Evolutionary conservation across 1,140 invertebrate genomes (phyloP), one percentile per base, ranked within the genome.

Genomic region (Drosophila sucinea): DNA sequence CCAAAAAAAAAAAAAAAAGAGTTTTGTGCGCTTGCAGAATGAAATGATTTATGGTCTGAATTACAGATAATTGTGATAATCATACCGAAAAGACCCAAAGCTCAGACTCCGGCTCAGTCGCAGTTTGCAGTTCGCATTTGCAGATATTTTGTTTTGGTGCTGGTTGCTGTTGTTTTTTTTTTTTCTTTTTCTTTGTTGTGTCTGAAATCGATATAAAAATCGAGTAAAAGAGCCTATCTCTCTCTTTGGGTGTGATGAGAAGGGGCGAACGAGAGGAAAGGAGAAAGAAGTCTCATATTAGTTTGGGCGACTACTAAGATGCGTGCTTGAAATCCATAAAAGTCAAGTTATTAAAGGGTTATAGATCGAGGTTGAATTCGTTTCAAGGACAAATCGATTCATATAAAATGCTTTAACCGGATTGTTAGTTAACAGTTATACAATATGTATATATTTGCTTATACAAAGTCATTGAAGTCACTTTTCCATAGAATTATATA

Each of bases 21-120:
- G 76, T 79, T 76, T 77, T 78, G 75, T 78, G 76, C 69, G 76
- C 76, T 73, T 80, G 77, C 73, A 79, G 76, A 83, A 84, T 84
- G 80, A 90, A 90, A 85, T 90, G 89, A 90, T 90, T 90, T 90
- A 90, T 90, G 78, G 87, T 90, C 83, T 75, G 87, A 90, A 90
- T 90, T 90, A 86, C 80, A 90, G 87, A 90, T 90, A 90, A 90
- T 90, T 90, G 89, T 90, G 87, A 90, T 90, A 90, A 90, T 90
- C 87, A 90, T 90, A 90, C 83, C 87, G 80, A 84, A 90, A 90
- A 81, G 83, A 35, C 56, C 33, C 56, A 58, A 35, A 35, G 56
- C 56, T 58, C 56, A 58, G 56, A 35, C 56, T 58, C 32, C 4
- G 56, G 87, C 73, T 69, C 71, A 77, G 75, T 79, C 81, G 67